Evolutionary conservation across 1,140 invertebrate genomes (phyloP).

Genomic region (Neodiprion virginianus): DNA sequence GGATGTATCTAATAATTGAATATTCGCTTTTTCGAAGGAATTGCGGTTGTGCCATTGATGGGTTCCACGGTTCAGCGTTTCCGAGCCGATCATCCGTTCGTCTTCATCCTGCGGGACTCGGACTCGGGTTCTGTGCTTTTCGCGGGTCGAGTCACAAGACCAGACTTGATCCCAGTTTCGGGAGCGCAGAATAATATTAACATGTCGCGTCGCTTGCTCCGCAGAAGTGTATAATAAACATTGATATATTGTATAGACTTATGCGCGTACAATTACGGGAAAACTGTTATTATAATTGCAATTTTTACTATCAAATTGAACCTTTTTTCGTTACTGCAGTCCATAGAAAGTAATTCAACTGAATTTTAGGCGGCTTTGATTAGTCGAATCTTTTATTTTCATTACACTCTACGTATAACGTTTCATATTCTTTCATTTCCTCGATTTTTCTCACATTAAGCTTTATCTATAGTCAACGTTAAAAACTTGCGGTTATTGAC

Average conservation of each 20-base stretch:
- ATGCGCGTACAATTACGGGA: no score
- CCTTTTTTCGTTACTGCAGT: no score
- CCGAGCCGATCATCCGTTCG: slow-evolving; percentile 72
- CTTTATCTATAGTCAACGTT: no score
- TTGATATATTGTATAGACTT: not conserved
- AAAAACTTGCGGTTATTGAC: no score
- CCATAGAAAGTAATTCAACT: no score
- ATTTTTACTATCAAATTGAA: no score
- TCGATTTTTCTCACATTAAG: no score
- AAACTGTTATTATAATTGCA: no score
- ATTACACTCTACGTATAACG: no score
- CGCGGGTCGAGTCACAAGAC: slow-evolving; percentile 68
- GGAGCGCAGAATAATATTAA: not conserved
- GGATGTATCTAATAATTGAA: slow-evolving; percentile 6
- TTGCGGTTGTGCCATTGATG: slow-evolving; percentile 67
- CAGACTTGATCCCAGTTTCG: slow-evolving; percentile 32
- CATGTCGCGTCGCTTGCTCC: not conserved
- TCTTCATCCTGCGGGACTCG: slow-evolving; percentile 74
- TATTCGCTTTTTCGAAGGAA: slow-evolving; percentile 38
- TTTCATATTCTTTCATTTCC: no score
- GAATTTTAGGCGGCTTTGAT: no score
- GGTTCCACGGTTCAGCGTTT: slow-evolving; percentile 59
- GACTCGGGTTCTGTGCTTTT: slow-evolving; percentile 68
- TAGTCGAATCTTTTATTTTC: no score
- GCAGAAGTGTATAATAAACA: not conserved